Conservation (phyloP, 2,113 vertebrate species). For the Hydrochoerus hydrochaeris region DNA sequence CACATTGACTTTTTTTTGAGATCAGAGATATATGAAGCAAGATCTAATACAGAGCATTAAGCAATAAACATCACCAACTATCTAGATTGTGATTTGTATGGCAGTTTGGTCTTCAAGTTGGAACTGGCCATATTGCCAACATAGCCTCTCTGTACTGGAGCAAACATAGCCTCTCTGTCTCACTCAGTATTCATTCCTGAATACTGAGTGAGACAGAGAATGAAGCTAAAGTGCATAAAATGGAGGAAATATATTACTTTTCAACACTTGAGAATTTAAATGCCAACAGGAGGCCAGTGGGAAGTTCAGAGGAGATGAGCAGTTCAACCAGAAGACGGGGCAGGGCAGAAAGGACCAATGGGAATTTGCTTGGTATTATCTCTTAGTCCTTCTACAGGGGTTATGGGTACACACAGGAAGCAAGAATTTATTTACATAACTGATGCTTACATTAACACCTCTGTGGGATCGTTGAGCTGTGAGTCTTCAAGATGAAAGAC, state of each 20-base stretch:
- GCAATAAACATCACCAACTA: background rate
- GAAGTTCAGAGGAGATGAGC: background rate
- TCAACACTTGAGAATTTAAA: background rate
- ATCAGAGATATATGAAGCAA: background rate
- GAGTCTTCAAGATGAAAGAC: background rate
- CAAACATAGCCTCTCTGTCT: too few relatives aligned
- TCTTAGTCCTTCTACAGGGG: background rate
- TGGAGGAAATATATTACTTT: background rate
- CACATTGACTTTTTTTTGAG: background rate
- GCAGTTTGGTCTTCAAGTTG: background rate
- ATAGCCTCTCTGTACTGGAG: background rate
- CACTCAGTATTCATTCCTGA: background rate
- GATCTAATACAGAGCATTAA: background rate
- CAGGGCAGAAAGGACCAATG: background rate
- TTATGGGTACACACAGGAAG: background rate
- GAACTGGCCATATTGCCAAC: background rate
- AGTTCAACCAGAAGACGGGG: fast-evolving
- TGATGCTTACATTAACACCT: background rate
- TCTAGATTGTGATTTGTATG: background rate
- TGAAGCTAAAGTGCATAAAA: background rate
- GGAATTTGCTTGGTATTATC: background rate
- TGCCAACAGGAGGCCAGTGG: background rate
- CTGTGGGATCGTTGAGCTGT: background rate
- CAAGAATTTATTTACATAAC: background rate
- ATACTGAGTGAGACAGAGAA: too few relatives aligned